phyloP scores from a whole-genome alignment of 2,113 vertebrate species.

The Leuciscus idus region DNA sequence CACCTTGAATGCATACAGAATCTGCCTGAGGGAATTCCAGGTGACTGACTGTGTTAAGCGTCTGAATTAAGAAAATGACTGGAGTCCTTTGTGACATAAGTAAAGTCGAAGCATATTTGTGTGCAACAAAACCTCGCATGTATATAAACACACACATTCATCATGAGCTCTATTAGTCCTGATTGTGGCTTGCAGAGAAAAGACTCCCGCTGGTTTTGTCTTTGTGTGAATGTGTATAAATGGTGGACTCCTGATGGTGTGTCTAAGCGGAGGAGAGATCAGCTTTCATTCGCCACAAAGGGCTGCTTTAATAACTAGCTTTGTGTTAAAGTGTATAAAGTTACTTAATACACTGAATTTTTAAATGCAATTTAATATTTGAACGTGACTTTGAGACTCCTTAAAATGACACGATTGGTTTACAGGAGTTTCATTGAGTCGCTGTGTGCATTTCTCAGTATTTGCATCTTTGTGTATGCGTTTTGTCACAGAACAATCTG shows the following conservation, averaged over 20 bases:
- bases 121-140: neutral
- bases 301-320: neutral
- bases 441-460: constrained; percentile 52
- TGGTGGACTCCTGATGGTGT: neutral
- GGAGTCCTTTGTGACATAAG: constrained; percentile 3
- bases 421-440: constrained; percentile 53
- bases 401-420: neutral
- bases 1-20: neutral
- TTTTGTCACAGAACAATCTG: constrained; percentile 35
- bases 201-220: constrained; percentile 31
- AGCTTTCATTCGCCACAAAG: neutral
- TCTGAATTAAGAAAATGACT: neutral
- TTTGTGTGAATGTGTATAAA: constrained; percentile 30
- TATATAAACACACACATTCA: neutral
- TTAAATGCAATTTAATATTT: neutral
- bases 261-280: neutral
- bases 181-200: constrained; percentile 27
- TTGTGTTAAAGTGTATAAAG: neutral
- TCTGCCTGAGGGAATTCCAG: neutral
- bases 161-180: constrained; percentile 26
- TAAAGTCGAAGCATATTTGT: neutral
- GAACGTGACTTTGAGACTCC: neutral
- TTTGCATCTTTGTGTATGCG: constrained; percentile 41
- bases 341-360: neutral
- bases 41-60: neutral